Evolutionary conservation across 2,888 invertebrate species (phyloP).

Genomic region (Sisyra terminalis): DNA sequence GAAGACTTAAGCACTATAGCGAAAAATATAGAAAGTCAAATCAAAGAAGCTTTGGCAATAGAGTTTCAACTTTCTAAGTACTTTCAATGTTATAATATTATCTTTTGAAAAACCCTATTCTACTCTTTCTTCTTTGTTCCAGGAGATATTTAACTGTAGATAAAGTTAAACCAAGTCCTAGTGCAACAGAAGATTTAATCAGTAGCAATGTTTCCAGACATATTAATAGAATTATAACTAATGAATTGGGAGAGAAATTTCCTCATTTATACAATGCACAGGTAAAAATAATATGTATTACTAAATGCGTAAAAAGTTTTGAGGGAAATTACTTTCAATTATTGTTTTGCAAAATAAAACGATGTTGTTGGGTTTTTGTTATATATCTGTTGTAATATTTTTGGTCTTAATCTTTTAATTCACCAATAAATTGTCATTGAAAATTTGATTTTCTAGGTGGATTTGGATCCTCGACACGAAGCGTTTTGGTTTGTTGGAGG

Average conservation of each 20-base stretch:
- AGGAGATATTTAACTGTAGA: no score
- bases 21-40: slow-evolving; percentile 26
- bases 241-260: slow-evolving; percentile 37
- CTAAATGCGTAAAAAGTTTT: no score
- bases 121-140: no score
- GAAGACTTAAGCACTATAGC: not conserved
- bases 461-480: slow-evolving; percentile 63
- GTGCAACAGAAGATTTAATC: slow-evolving; percentile 27
- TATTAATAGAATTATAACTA: slow-evolving; percentile 50
- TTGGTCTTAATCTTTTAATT: not conserved
- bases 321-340: no score
- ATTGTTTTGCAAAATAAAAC: no score
- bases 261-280: slow-evolving; percentile 45
- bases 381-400: no score
- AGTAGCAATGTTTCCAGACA: slow-evolving; percentile 40
- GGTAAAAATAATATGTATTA: slow-evolving; percentile 25
- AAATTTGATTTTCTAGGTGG: slow-evolving; percentile 34
- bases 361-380: no score
- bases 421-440: not conserved
- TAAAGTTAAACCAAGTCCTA: slow-evolving; percentile 15
- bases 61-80: slow-evolving; percentile 24
- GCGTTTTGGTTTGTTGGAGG: slow-evolving; percentile 78
- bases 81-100: slow-evolving; percentile 24
- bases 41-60: slow-evolving; percentile 21
- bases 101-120: no score